Percentiles rank a stretch among this genome's conserved stretches.
These are phyloP conservation scores for Ptilonorhynchus violaceus DNA, from an alignment of 2,113 vertebrate genomes.

Conservation along the genomic window DNA sequence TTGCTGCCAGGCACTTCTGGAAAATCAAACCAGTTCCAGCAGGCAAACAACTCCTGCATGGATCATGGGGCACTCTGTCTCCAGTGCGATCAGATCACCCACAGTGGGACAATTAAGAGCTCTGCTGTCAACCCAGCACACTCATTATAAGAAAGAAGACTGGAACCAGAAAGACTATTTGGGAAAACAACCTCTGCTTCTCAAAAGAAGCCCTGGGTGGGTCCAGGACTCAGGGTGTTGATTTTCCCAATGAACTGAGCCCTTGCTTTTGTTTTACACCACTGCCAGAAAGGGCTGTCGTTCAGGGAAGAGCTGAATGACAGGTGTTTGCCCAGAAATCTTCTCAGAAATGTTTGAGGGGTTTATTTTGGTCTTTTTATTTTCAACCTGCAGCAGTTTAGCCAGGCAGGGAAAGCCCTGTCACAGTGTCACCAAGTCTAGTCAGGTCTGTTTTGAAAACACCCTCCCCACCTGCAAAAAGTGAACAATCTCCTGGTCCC, in stretches of 20 bases:
- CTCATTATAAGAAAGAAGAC: background rate
- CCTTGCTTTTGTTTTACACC: background rate
- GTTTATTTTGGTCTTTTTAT: background rate
- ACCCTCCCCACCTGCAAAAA: background rate
- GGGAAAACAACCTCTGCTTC: background rate
- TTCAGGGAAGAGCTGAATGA: background rate
- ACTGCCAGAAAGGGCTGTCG: background rate
- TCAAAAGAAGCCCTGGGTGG: background rate
- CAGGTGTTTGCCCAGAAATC: background rate
- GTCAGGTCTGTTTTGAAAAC: background rate
- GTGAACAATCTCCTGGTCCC: background rate
- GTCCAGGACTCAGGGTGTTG: background rate
- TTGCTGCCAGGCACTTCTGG: background rate
- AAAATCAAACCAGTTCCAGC: background rate
- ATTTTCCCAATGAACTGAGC: background rate
- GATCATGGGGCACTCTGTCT: background rate
- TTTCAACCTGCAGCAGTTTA: background rate
- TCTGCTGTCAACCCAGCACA: background rate
- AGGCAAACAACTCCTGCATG: background rate
- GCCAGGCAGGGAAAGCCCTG: background rate
- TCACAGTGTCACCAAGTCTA: background rate
- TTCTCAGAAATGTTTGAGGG: background rate
- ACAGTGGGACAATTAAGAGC: background rate
- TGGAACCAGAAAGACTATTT: background rate
- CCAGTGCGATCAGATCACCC: fast-evolving